Evolutionary conservation across 1,140 invertebrate species (phyloP).

Genomic region (Eriosoma lanigerum): DNA sequence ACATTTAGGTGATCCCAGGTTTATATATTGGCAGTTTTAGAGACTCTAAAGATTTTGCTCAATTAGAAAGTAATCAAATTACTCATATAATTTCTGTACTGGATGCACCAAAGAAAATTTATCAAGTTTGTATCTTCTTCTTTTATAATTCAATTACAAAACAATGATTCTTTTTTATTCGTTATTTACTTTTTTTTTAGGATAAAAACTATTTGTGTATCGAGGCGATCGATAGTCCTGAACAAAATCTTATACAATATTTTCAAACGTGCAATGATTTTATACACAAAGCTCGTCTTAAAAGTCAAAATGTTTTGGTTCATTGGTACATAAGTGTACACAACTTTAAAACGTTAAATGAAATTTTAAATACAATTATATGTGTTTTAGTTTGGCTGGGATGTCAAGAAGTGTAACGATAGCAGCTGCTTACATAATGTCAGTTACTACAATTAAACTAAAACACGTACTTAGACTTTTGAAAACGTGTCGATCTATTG

Average conservation of each 20-base stretch:
- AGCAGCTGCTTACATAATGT: constrained; percentile 93
- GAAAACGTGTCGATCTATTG: constrained; percentile 81
- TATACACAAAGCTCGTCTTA: constrained; percentile 84
- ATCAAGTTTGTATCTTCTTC: constrained; percentile 68
- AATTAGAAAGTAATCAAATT: constrained; percentile 85
- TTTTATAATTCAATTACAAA: background rate
- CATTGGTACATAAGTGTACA: constrained; percentile 77
- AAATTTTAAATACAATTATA: constrained; percentile 8
- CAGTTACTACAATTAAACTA: constrained; percentile 85
- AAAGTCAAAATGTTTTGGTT: constrained; percentile 89
- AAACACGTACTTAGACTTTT: constrained; percentile 92
- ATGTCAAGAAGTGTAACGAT: constrained; percentile 95
- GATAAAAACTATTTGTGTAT: constrained; percentile 95
- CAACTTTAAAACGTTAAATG: background rate
- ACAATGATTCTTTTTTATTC: too few species aligned
- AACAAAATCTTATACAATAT: constrained; percentile 90
- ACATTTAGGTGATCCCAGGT: constrained; percentile 75
- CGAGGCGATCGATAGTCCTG: constrained; percentile 86
- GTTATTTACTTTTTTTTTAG: constrained; percentile 62
- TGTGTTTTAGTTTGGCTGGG: constrained; percentile 76
- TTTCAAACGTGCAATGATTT: constrained; percentile 94
- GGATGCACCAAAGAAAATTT: constrained; percentile 83
- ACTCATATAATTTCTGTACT: constrained; percentile 95
- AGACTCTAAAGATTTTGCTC: constrained; percentile 87
- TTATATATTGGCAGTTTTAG: constrained; percentile 85